Base-by-base conservation (phyloP, 2,797 vertebrate species). In the Rhodeus uyekii region DNA sequence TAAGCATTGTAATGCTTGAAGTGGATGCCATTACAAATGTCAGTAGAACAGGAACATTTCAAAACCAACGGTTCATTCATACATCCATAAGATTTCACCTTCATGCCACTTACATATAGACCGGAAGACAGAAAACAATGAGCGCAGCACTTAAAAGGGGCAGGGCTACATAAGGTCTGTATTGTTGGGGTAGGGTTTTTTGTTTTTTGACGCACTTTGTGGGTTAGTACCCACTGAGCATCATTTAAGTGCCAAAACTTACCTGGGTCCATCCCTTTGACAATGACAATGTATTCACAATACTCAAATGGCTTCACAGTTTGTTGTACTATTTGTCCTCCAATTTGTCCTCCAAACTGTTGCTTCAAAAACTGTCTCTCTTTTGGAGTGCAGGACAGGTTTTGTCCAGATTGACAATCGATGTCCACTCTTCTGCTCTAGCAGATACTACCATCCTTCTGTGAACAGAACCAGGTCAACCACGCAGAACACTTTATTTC, bases 371-470 rank as follows among this genome's bases (percentile, higher is more conserved):
- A 42, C 19, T 68, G 48, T 2, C 77, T 58, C 18, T 69, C 3
- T 68, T 68, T 42, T 29, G 27, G 34, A 67, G 12, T 19, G 10
- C 12, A 32, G 27, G 27, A 60, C 39, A 48, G 19, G 13, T 61
- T 34, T 80, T 19, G 8, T 80, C n/a, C 36, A 79, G 78, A 80
- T 44, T 63, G 39, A 48, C 39, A 61, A 38, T 72, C 14, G 3
- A 60, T 72, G 53, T 61, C 39, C 67, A 44, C 22, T 80, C 53
- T 36, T 27, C 39, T 60, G 67, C 78, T 61, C 19, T 60, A 46
- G 78, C 39, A 18, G 5, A 1, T 36, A 44, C 55, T 76, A 24
- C 18, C 55, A 19, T 74, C 36, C n/a, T 42, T 60, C 74, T 44
- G 55, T 39, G 50, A 75, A 34, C 72, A 75, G n/a, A 75, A 74